Conservation (phyloP, 2,888 invertebrate genomes). For the Zhengitettix transpicula region DNA sequence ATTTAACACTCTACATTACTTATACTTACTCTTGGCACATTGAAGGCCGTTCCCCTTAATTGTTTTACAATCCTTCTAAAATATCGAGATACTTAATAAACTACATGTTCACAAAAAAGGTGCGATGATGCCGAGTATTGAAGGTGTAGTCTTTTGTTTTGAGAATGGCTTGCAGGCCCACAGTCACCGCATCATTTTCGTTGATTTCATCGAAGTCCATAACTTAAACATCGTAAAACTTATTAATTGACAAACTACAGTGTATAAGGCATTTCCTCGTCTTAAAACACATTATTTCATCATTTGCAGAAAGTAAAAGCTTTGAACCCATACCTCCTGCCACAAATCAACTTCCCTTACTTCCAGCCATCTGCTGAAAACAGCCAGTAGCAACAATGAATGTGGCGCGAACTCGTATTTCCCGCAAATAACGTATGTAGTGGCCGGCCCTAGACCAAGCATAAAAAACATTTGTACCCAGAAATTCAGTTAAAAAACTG, state of each 20-base stretch:
- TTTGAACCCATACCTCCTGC: not conserved
- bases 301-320: not conserved
- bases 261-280: no score
- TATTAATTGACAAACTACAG: no score
- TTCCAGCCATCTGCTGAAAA: slow-evolving; percentile 14
- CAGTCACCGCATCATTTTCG: slow-evolving; percentile 13
- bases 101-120: slow-evolving; percentile 10
- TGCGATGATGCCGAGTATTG: slow-evolving; percentile 6
- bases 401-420: slow-evolving; percentile 16
- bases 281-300: not conserved
- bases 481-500: no score
- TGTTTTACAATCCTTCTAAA: no score
- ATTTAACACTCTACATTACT: no score
- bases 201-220: not conserved
- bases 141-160: slow-evolving; percentile 15
- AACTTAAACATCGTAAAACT: no score
- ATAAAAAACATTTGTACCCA: not conserved
- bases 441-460: slow-evolving; percentile 10
- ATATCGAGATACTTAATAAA: no score
- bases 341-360: not conserved
- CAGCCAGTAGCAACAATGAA: slow-evolving; percentile 14
- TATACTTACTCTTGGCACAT: no score
- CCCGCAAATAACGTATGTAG: slow-evolving; percentile 15
- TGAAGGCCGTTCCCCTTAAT: no score
- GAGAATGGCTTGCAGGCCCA: slow-evolving; percentile 14